A percentile compares a stretch with the other conserved stretches of the same genome.
Conservation (phyloP, 2,888 invertebrate genomes). For the Drosophila barbarae region DNA sequence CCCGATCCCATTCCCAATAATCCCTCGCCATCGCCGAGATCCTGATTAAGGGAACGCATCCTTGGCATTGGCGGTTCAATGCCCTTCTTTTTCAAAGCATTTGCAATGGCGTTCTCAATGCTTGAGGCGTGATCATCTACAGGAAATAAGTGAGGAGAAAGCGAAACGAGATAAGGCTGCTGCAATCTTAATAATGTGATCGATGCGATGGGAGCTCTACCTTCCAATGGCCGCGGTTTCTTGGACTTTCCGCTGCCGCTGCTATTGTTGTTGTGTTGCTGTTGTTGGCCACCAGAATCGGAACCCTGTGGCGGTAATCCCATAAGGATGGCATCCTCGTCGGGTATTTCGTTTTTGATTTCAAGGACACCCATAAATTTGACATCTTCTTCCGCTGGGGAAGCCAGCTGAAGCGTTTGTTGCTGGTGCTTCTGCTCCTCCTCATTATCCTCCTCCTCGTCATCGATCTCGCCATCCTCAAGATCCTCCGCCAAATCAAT, state of each 20-base stretch:
- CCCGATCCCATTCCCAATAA: slow-evolving; percentile 1
- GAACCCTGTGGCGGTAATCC: slow-evolving; percentile 28
- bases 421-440: slow-evolving; percentile 45
- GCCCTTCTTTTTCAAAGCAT: slow-evolving; percentile 86
- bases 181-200: background rate
- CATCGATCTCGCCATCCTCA: slow-evolving; percentile 93
- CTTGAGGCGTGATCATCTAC: slow-evolving; percentile 88
- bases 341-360: slow-evolving; percentile 21
- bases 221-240: slow-evolving; percentile 81
- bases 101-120: slow-evolving; percentile 89
- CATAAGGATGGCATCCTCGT: slow-evolving; percentile 55
- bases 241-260: slow-evolving; percentile 76
- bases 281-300: slow-evolving; percentile 12
- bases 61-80: slow-evolving; percentile 78
- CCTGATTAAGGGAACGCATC: slow-evolving; percentile 40
- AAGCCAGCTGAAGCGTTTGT: slow-evolving; percentile 9
- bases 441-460: slow-evolving; percentile 81
- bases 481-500: slow-evolving; percentile 83
- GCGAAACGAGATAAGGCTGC: background rate
- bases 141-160: background rate
- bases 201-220: slow-evolving; percentile 71
- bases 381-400: slow-evolving; percentile 40
- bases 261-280: slow-evolving; percentile 20
- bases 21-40: slow-evolving; percentile 1
- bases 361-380: slow-evolving; percentile 44